Base-by-base conservation (phyloP, 2,797 vertebrate genomes). In the Erpetoichthys calabaricus region DNA sequence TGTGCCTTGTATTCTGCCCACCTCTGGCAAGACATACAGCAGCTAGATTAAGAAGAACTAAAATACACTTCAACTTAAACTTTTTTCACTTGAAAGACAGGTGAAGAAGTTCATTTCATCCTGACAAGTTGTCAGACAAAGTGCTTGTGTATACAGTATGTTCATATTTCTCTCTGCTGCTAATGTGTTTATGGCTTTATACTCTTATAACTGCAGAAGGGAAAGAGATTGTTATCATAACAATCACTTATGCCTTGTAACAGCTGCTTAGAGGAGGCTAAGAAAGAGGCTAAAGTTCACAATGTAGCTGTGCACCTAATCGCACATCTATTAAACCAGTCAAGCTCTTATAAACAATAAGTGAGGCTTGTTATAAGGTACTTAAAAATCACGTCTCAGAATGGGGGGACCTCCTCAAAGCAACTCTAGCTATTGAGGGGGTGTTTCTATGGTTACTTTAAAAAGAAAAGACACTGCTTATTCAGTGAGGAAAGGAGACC, bases 281-380 rank as follows among this genome's bases (percentile, higher is more conserved):
- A 6, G 5, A 6, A 25, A 25, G 50, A 51, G 5, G 5, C 9
- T 60, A 55, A 60, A 9, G 47, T 53, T 45, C 59, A 52, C 54
- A 53, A 47, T 60, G 59, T 55, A 55, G 59, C 52, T 46, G 47
- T 60, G 44, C 55, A 47, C 53, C 51, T 51, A 47, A 47, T 44
- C 51, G 49, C 43, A 51, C 57, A 44, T 44, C 57, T 52, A 51
- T 51, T 58, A 25, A 43, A 50, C 43, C 47, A n/a, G 47, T 52
- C 57, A 43, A 44, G 63, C 61, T 56, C 67, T 67, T 61, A 66
- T 61, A 67, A 57, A 51, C 61, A 55, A 8, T 3, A 47, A 58
- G 45, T 51, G 44, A 51, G 47, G 44, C 53, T 58, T 47, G 25
- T 58, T 58, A 41, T 58, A 44, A 58, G 53, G 46, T 8, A 58